Evolutionary conservation across 2,113 vertebrate species (phyloP), one percentile per base, ranked within the genome.

Genomic region (Tachycineta bicolor): DNA sequence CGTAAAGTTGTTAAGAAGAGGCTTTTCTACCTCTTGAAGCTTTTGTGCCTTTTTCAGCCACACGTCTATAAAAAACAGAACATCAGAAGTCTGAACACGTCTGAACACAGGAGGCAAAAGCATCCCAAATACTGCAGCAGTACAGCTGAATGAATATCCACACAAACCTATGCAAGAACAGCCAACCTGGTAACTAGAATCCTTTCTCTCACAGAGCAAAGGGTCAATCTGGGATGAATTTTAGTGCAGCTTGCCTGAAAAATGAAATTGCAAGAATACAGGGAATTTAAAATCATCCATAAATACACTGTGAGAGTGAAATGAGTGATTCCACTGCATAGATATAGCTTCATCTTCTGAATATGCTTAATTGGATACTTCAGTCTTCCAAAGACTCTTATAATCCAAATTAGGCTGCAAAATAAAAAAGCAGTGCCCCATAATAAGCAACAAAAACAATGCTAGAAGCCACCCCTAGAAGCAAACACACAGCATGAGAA

Each of bases 321-420:
- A 96, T 63, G 93, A 93, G 76, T 92, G 90, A 95, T 91, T 94
- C 79, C 81, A 69, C 33, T 82, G 87, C 82, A 97, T 6, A 95
- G 89, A 94, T 84, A 94, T 2, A 90, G 91, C 81, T 94, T 94
- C 82, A 89, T 89, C 93, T 93, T 97, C 93, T 74, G 91, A 81
- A 91, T 67, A 83, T 37, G 60, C 53, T 95, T 96, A 96, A 95
- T 75, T 87, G 86, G 82, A 86, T 80, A 92, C 90, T 97, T 96
- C 92, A 93, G 74, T 83, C 81, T 96, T 95, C 76, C 90, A 80
- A 60, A 94, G 78, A 94, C 67, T 87, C 79, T 87, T 85, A 93
- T 15, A 94, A 80, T 95, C 83, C 83, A 96, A 96, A 96, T 96
- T 46, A 93, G 0, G 10, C 93, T 96, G 96, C 91, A 95, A 97